These are phyloP conservation scores for Blomia tropicalis DNA, from an alignment of 2,888 invertebrate species.

Conservation along the genomic window DNA sequence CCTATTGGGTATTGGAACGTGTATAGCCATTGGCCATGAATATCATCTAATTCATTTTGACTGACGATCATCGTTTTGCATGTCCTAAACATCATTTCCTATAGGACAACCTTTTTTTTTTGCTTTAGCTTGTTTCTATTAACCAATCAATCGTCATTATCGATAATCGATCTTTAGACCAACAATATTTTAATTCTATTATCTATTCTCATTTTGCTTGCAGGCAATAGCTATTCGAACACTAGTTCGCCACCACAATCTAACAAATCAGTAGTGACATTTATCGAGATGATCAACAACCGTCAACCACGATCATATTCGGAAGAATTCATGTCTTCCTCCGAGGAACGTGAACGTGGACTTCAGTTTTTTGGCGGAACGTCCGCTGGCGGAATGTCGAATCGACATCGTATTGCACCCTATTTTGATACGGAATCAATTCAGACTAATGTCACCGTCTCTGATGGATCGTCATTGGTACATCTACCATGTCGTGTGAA, in stretches of 20 bases:
- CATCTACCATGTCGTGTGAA: slow-evolving; percentile 64
- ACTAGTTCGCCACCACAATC: background rate
- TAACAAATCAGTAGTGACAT: background rate
- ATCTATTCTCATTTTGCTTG: background rate
- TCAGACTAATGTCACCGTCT: slow-evolving; percentile 16
- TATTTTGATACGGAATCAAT: slow-evolving; percentile 16
- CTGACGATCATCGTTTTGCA: no score
- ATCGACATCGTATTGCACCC: slow-evolving; percentile 18
- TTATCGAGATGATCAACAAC: background rate
- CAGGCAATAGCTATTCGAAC: background rate
- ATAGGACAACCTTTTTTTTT: no score
- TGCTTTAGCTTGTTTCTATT: no score
- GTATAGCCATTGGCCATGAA: no score
- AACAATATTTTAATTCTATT: no score
- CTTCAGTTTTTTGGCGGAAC: slow-evolving; percentile 10
- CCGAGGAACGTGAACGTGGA: slow-evolving; percentile 15
- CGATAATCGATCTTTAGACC: no score
- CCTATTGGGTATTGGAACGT: no score
- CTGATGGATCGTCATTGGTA: slow-evolving; percentile 39
- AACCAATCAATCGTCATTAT: no score
- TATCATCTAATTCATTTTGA: no score
- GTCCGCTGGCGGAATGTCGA: background rate
- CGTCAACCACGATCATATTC: slow-evolving; percentile 8
- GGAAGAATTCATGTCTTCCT: slow-evolving; percentile 15
- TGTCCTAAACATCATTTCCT: no score